Percentiles rank a stretch among this genome's conserved stretches.
phyloP scores from a whole-genome alignment of 2,888 invertebrate genomes.

The Ormyrus rosae region DNA sequence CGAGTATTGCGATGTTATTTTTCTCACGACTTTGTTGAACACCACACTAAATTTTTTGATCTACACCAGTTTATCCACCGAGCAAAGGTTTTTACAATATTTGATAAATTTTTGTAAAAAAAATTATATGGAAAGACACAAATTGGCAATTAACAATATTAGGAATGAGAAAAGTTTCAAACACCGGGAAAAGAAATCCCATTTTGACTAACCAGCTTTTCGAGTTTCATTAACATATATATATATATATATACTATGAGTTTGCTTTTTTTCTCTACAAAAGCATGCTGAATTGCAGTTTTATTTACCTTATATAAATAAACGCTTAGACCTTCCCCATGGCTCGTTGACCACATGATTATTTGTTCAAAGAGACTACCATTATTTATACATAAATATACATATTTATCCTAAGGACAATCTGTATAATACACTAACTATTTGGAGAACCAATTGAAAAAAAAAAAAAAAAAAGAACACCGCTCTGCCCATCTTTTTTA shows the following conservation, averaged over 20 bases:
- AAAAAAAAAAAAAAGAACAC: conserved; percentile 12
- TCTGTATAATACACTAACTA: conserved; percentile 50
- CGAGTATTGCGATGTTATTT: neutral
- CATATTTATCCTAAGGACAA: neutral
- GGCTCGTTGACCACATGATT: conserved; percentile 42
- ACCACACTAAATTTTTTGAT: neutral
- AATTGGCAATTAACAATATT: conserved; percentile 24
- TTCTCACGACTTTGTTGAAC: neutral
- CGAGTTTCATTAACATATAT: neutral
- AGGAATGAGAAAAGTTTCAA: conserved; percentile 5
- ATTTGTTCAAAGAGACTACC: conserved; percentile 33
- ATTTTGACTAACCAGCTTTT: conserved; percentile 35
- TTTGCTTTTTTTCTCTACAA: conserved; percentile 17
- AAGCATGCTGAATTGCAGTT: conserved; percentile 49
- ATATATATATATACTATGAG: neutral
- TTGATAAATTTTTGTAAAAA: too few relatives aligned
- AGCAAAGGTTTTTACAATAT: too few relatives aligned
- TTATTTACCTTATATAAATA: conserved; percentile 20
- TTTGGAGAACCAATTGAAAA: neutral
- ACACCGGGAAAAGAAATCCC: conserved; percentile 1
- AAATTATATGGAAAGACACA: conserved; percentile 27
- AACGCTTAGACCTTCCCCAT: conserved; percentile 45
- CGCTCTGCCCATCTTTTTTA: conserved; percentile 26
- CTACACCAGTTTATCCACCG: neutral
- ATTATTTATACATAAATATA: conserved; percentile 22